Conservation (phyloP, 2,888 invertebrate species). For the Dyspetes luteomarginatus region DNA sequence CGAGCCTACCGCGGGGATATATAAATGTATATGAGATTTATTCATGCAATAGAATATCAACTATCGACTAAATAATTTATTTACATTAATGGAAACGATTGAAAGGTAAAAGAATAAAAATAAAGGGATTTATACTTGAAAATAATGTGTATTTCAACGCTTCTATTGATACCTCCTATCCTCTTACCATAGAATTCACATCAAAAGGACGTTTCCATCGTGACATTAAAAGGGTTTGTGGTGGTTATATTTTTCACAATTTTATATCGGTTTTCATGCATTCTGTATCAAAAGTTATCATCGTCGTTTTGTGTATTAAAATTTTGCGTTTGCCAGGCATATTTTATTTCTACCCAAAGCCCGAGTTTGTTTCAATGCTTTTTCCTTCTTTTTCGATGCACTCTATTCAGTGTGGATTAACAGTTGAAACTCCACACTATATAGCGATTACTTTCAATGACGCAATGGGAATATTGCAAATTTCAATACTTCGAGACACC, state of each 20-base stretch:
- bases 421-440: no score
- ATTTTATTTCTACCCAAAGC: no score
- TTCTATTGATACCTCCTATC: neutral
- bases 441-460: no score
- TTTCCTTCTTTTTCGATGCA: no score
- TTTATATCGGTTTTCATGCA: neutral
- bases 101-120: neutral
- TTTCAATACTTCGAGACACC: no score
- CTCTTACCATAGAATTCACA: neutral
- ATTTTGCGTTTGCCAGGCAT: no score
- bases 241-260: neutral
- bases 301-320: no score
- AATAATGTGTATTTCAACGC: neutral
- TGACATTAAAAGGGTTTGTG: neutral
- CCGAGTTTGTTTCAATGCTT: no score
- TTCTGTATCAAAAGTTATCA: no score
- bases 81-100: neutral
- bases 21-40: neutral
- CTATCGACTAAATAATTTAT: neutral
- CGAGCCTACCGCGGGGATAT: neutral
- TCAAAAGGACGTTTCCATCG: neutral
- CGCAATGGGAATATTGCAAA: no score
- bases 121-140: constrained; percentile 1
- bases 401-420: no score
- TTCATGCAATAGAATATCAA: neutral